Evolutionary conservation across 2,113 vertebrate genomes (phyloP).

Genomic region (Atrichornis clamosus): DNA sequence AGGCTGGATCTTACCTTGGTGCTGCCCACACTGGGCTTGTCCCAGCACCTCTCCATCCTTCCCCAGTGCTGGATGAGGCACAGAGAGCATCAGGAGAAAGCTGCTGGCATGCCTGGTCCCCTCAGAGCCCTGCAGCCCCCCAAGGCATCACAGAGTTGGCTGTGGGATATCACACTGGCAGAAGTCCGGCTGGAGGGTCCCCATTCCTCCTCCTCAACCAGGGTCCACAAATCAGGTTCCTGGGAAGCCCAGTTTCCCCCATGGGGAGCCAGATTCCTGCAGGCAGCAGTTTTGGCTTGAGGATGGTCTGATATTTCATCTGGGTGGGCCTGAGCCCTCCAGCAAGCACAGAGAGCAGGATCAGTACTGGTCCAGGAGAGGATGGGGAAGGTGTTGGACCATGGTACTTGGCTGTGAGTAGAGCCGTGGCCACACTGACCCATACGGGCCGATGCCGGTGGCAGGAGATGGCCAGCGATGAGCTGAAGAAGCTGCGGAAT

Average conservation of each 20-base stretch:
- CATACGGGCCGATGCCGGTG: not conserved
- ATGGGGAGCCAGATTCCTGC: not conserved
- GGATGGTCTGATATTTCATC: not conserved
- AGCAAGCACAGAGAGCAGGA: not conserved
- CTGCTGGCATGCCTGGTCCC: not conserved
- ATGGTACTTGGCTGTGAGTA: accelerated
- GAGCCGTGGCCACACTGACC: not conserved
- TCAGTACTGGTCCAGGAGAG: not conserved
- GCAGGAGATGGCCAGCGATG: conserved; percentile 98
- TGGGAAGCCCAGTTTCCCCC: not conserved
- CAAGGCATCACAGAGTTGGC: not conserved
- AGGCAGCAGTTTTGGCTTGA: not conserved
- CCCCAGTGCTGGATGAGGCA: not conserved
- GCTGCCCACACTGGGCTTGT: not conserved
- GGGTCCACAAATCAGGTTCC: not conserved
- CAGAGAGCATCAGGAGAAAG: not conserved
- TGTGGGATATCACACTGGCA: not conserved
- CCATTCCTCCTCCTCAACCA: not conserved
- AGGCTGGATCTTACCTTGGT: not conserved
- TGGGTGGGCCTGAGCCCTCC: not conserved
- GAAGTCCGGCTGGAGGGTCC: not conserved
- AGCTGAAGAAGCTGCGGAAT: conserved; percentile 89
- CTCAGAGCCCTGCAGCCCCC: not conserved
- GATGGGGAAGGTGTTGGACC: not conserved
- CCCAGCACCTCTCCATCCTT: not conserved